These are phyloP conservation scores for Sebastes hopkinsi DNA, from an alignment of 2,797 vertebrate genomes.

Conservation along the genomic window DNA sequence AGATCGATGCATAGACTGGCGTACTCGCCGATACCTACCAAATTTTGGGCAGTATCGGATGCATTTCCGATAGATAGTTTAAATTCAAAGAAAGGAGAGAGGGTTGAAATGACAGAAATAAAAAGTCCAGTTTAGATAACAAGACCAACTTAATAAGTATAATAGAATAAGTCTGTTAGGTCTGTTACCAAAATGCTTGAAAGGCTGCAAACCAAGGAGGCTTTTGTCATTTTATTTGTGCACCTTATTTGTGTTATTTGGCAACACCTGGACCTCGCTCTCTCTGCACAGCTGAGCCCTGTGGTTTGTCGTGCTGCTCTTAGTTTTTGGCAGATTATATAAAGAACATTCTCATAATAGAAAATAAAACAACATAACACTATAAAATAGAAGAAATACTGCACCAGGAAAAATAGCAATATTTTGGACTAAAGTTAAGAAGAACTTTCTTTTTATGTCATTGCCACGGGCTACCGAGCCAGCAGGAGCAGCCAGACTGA, in stretches of 20 bases:
- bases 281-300: not conserved
- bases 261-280: not conserved
- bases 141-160: not conserved
- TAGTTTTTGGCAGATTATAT: not conserved
- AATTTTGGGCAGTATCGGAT: no score
- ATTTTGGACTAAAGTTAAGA: not conserved
- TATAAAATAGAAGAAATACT: not conserved
- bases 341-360: not conserved
- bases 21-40: no score
- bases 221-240: not conserved
- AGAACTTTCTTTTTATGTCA: not conserved
- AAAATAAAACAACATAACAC: not conserved
- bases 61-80: no score
- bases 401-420: not conserved
- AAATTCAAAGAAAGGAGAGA: not conserved
- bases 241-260: not conserved
- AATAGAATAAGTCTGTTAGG: not conserved
- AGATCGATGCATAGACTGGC: no score
- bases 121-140: not conserved
- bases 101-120: not conserved
- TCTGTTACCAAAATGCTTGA: no score
- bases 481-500: not conserved
- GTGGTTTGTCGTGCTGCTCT: not conserved
- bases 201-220: not conserved
- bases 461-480: not conserved